These are phyloP conservation scores for Malachius bipustulatus DNA, from an alignment of 2,888 invertebrate genomes.

Conservation along the genomic window DNA sequence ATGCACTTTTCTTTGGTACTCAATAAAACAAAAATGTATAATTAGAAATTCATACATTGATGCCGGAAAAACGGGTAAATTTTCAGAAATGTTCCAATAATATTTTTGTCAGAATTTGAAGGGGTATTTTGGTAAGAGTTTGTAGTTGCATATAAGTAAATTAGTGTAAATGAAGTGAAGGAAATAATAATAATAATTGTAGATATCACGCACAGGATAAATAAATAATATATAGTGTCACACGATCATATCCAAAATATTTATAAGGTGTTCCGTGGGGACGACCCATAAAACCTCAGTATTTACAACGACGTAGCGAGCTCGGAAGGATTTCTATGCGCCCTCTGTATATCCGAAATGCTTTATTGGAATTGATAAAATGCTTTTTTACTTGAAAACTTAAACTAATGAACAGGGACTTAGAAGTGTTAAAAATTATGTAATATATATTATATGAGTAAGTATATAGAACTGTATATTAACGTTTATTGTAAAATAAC, in stretches of 20 bases:
- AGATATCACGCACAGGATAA: constrained; percentile 32
- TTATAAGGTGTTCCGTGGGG: constrained; percentile 21
- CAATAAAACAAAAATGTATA: too few species aligned
- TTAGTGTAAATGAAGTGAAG: constrained; percentile 24
- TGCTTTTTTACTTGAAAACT: constrained; percentile 37
- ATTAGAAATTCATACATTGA: too few species aligned
- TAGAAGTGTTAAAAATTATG: constrained; percentile 26
- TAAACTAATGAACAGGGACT: constrained; percentile 22
- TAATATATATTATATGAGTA: constrained; percentile 26
- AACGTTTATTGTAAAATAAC: constrained; percentile 28
- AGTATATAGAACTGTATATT: constrained; percentile 27
- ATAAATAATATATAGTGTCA: constrained; percentile 32
- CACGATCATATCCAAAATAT: constrained; percentile 32
- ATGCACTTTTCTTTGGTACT: too few species aligned
- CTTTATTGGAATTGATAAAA: constrained; percentile 40
- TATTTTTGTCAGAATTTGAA: too few species aligned
- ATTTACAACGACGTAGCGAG: constrained; percentile 15
- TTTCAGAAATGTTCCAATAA: too few species aligned
- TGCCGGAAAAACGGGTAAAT: too few species aligned
- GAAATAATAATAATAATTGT: constrained; percentile 25
- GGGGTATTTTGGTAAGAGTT: too few species aligned
- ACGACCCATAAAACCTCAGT: constrained; percentile 19
- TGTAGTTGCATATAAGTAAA: constrained; percentile 8
- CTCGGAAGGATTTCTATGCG: constrained; percentile 18
- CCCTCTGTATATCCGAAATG: constrained; percentile 29